Evolutionary conservation across 64 coral and sea anemone genomes (phyloP).

Genomic region (Acropora yongei): DNA sequence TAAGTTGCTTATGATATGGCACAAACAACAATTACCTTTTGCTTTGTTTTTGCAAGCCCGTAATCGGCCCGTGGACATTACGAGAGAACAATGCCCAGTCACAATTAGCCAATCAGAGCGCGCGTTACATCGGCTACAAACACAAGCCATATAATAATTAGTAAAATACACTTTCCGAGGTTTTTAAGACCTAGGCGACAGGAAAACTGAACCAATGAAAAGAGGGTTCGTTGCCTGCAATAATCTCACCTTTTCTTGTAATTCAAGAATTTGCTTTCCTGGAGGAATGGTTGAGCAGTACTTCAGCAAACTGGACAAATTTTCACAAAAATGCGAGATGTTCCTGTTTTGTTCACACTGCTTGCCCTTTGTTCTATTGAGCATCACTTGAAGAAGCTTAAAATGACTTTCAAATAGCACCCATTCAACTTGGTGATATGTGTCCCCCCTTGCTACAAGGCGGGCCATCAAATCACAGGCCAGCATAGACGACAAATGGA

Average conservation of each 20-base stretch:
- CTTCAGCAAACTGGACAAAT: conserved; percentile 89
- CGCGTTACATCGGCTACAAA: no score
- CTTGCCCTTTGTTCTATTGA: conserved; percentile 51
- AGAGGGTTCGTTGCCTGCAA: neutral
- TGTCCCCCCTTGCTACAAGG: conserved; percentile 86
- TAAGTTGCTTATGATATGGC: no score
- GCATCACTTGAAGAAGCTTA: conserved; percentile 73
- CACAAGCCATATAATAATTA: no score
- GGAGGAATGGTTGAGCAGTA: conserved; percentile 78
- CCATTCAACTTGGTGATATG: conserved; percentile 89
- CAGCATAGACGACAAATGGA: conserved; percentile 55
- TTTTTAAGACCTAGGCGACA: no score
- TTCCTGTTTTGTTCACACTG: conserved; percentile 3
- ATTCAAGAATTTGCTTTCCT: conserved; percentile 76
- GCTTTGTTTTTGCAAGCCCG: no score
- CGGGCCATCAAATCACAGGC: conserved; percentile 49
- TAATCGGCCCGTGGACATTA: no score
- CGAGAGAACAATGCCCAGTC: no score
- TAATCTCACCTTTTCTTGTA: conserved; percentile 87
- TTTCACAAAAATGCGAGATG: conserved; percentile 84
- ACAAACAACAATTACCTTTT: no score
- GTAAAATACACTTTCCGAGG: no score
- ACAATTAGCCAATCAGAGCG: no score
- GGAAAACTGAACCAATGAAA: no score
- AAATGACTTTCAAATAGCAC: conserved; percentile 81